phyloP scores from a whole-genome alignment of 2,113 vertebrate genomes.

The Trachemys scripta region DNA sequence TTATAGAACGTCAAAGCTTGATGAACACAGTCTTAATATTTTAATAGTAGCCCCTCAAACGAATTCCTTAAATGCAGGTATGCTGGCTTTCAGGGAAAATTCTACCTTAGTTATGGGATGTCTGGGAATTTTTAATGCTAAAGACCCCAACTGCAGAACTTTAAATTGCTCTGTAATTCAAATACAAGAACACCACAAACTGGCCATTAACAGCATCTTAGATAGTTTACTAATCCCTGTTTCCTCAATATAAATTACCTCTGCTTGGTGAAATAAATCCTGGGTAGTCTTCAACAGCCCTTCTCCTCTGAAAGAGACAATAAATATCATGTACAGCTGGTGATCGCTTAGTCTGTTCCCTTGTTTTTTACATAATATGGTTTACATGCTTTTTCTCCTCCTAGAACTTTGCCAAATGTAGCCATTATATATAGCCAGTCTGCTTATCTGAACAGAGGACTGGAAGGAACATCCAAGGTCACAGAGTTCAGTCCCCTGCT shows the following conservation, averaged over 20 bases:
- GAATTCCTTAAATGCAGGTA: neutral
- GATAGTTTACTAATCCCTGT: neutral
- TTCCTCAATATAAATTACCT: slow-evolving; percentile 82
- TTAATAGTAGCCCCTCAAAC: neutral
- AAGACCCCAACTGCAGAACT: neutral
- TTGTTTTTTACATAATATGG: neutral
- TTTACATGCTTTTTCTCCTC: neutral
- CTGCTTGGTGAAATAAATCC: slow-evolving; percentile 94
- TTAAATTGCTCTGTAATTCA: neutral
- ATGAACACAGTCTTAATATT: neutral
- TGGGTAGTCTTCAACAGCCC: slow-evolving; percentile 95
- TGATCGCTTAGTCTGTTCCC: neutral
- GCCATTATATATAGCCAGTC: neutral
- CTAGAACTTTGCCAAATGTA: neutral
- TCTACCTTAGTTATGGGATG: neutral
- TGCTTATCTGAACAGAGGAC: neutral
- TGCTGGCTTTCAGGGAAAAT: neutral
- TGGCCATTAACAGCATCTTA: neutral
- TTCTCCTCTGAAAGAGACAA: slow-evolving; percentile 88
- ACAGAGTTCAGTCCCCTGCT: neutral
- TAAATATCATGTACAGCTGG: neutral
- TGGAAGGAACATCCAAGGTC: neutral
- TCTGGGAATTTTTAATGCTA: neutral
- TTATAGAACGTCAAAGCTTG: neutral
- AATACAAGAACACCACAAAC: neutral